These are phyloP conservation scores for Melanophora roralis DNA, from an alignment of 2,888 invertebrate genomes.

Conservation along the genomic window DNA sequence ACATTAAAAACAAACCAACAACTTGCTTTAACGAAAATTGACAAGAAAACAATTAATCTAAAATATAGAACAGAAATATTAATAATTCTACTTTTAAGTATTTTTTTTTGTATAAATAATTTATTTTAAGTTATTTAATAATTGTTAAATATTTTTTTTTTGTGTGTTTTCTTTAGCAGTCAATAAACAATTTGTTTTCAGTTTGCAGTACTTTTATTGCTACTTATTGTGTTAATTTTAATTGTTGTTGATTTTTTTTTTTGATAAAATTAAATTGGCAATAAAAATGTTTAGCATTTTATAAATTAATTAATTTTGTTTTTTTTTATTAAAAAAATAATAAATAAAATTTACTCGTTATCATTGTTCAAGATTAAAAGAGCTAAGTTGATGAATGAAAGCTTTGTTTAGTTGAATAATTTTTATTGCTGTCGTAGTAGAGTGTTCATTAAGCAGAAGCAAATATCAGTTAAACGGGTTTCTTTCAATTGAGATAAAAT, in stretches of 20 bases:
- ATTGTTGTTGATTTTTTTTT: not conserved
- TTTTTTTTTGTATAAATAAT: not conserved
- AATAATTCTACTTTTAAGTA: no score
- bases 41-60: no score
- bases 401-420: constrained; percentile 24
- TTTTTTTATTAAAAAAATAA: not conserved
- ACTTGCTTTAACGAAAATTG: no score
- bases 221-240: not conserved
- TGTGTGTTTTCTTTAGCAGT: constrained; percentile 14
- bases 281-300: constrained; percentile 40
- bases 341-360: constrained; percentile 23
- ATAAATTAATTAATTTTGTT: constrained; percentile 12
- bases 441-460: no score
- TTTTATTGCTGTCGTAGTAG: not conserved
- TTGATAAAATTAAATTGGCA: constrained; percentile 1
- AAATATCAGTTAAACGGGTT: no score
- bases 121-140: constrained; percentile 12
- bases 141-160: constrained; percentile 32
- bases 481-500: no score
- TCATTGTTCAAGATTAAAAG: not conserved
- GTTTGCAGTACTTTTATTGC: not conserved
- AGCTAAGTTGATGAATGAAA: constrained; percentile 47
- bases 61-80: no score
- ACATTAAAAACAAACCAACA: not conserved
- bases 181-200: constrained; percentile 41